phyloP scores from a whole-genome alignment of 2,888 invertebrate genomes.

The Nematopogon swammerdamellus region DNA sequence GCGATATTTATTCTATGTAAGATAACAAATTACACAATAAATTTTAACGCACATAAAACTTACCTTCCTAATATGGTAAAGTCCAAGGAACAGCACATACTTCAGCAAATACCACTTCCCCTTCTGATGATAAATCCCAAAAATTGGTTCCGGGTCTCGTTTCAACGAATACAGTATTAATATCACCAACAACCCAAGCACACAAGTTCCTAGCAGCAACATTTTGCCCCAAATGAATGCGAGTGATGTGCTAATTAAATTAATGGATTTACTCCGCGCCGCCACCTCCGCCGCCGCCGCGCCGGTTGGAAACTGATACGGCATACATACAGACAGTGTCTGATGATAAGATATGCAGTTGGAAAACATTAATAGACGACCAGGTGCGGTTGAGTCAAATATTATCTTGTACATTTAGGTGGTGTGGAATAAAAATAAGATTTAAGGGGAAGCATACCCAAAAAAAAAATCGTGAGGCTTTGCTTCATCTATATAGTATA shows the following conservation, averaged over 20 bases:
- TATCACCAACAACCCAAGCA: slow-evolving; percentile 14
- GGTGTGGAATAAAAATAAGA: too few species aligned
- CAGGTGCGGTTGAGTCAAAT: too few species aligned
- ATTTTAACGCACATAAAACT: slow-evolving; percentile 19
- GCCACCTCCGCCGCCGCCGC: too few species aligned
- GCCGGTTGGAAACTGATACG: too few species aligned
- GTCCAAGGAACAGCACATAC: slow-evolving; percentile 48
- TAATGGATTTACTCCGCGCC: background rate
- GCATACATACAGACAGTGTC: too few species aligned
- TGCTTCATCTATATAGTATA: too few species aligned
- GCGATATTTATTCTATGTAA: background rate
- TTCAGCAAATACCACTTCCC: slow-evolving; percentile 65
- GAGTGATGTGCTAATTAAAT: background rate
- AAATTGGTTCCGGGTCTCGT: slow-evolving; percentile 46
- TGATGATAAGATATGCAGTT: too few species aligned
- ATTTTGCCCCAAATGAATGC: background rate
- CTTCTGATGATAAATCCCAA: slow-evolving; percentile 57
- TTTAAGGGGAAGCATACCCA: too few species aligned
- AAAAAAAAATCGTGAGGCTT: too few species aligned
- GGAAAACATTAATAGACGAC: too few species aligned
- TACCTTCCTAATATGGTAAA: slow-evolving; percentile 56
- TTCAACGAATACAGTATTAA: slow-evolving; percentile 23
- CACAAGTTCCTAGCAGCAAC: background rate
- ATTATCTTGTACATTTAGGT: too few species aligned
- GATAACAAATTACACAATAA: background rate